phyloP scores from a whole-genome alignment of 2,888 invertebrate species.

The Agriopis leucophaearia region DNA sequence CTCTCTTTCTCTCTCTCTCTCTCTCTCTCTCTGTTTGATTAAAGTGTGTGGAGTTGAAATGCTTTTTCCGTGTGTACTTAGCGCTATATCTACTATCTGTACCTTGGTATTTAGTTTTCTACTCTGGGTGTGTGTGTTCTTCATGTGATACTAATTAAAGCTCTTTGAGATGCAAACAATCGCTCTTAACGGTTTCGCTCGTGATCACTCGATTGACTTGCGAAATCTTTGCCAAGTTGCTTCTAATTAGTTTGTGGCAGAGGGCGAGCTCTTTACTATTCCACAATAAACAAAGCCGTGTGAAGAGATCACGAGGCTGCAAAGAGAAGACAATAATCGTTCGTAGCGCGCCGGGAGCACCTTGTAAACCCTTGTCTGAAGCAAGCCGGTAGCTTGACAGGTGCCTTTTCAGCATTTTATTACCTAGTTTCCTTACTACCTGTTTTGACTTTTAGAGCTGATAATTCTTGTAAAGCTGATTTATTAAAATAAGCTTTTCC shows the following conservation, averaged over 20 bases:
- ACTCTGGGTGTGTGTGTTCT: not conserved
- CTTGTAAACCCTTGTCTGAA: slow-evolving; percentile 64
- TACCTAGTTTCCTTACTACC: slow-evolving; percentile 16
- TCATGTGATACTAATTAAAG: slow-evolving; percentile 30
- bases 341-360: slow-evolving; percentile 61
- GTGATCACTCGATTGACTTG: slow-evolving; percentile 60
- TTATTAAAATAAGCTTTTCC: slow-evolving; percentile 9
- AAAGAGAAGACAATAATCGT: slow-evolving; percentile 74
- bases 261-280: slow-evolving; percentile 8
- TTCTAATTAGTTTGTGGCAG: slow-evolving; percentile 13
- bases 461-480: slow-evolving; percentile 15
- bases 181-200: slow-evolving; percentile 54
- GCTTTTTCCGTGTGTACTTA: too few relatives aligned
- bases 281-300: slow-evolving; percentile 56
- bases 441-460: slow-evolving; percentile 12
- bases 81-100: too few relatives aligned
- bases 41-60: too few relatives aligned
- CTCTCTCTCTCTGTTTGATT: too few relatives aligned
- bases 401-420: slow-evolving; percentile 31
- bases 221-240: slow-evolving; percentile 43
- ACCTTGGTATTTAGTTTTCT: too few relatives aligned
- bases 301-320: slow-evolving; percentile 69
- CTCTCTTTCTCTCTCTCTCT: too few relatives aligned
- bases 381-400: slow-evolving; percentile 55
- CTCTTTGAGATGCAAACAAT: slow-evolving; percentile 67